Base-by-base conservation (phyloP, 2,888 invertebrate species). In the Troides oblongomaculatus region DNA sequence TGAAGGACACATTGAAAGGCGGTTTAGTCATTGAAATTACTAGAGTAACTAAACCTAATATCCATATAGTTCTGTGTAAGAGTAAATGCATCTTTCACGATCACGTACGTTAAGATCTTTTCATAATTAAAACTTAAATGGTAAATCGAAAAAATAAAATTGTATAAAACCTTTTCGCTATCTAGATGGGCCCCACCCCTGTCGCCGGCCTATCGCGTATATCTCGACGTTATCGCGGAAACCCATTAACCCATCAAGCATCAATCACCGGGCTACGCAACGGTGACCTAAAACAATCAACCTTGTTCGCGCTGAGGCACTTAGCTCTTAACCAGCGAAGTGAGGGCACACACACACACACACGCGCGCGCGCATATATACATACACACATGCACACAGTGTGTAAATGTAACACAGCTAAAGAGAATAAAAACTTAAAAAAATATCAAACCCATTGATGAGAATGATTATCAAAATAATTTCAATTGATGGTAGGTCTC, bases 261-360 rank as follows among this genome's bases (percentile, higher is more conserved):
- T 63, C 68, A 63, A 64, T 67, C 66, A 59, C 59, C 59, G 59
- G 2, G 46, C 56, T 23, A 39, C 43, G n/a, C 68, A 17, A 46
- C 59, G 64, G 23, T 64, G 68, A 69, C 64, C 68, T 60, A 64
- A 64, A 64, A 69, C 64, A 56, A 60, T 60, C 56, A 53, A 61
- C 56, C 64, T 60, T 64, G 43, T 56, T 57, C 17, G 64, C 56
- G 21, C 62, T 39, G 46, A 57, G 43, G 25, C n/a, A 23, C 39
- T 39, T 67, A 67, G 43, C 58, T 30, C 43, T 39, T 62, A 67
- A 63, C 36, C 21, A 60, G 25, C 50, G 7, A 1, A 46, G 46
- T 46, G 46, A 66, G 60, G 66, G 25, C 12, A 60, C 50, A 17
- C 53, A 12, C 53, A 53, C 53, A 18, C 53, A 6, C 50, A 50